Evolutionary conservation across 2,113 vertebrate species (phyloP), one percentile per base, ranked within the genome.

Genomic region (Strigops habroptila): DNA sequence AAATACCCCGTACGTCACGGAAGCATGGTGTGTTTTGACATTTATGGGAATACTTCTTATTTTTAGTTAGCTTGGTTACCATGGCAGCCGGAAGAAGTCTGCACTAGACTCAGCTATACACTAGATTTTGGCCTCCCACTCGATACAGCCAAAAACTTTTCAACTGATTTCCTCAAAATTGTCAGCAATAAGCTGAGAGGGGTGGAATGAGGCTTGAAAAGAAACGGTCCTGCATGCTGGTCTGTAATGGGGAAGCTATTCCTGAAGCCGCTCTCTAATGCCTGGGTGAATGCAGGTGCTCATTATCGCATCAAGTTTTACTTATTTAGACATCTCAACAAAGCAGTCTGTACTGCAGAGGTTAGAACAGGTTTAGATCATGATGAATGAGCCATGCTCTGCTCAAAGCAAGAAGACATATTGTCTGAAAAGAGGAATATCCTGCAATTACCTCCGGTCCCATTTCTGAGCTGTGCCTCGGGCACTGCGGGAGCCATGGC

Each of bases 41-140:
- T 95, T 95, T 86, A 92, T 95, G 95, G 95, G 78, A 70, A 94
- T 80, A 37, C 65, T 96, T 92, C 53, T 96, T 97, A 96, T 96
- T 97, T 97, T 97, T 97, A 97, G 97, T 90, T 90, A 51, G 94
- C 77, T 95, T 84, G 90, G 97, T 97, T 97, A 49, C 96, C 93
- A 96, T 91, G 95, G 94, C 95, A 97, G 90, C 37, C 0, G 41
- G 90, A 12, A 95, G 91, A 90, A 79, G 89, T 86, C 93, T 43
- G 95, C 75, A 63, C 88, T 7, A 51, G 75, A 1, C 82, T 85
- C 90, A 28, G 93, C 90, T 62, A 68, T 85, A 91, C 89, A 10
- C 88, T 91, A 37, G 35, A 27, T 71, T 64, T 63, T 33, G 74
- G 83, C 90, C 88, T 96, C 95, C 95, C 93, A 89, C 96, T 95